Conservation (phyloP, 2,888 invertebrate species). For the Acleris emargana region DNA sequence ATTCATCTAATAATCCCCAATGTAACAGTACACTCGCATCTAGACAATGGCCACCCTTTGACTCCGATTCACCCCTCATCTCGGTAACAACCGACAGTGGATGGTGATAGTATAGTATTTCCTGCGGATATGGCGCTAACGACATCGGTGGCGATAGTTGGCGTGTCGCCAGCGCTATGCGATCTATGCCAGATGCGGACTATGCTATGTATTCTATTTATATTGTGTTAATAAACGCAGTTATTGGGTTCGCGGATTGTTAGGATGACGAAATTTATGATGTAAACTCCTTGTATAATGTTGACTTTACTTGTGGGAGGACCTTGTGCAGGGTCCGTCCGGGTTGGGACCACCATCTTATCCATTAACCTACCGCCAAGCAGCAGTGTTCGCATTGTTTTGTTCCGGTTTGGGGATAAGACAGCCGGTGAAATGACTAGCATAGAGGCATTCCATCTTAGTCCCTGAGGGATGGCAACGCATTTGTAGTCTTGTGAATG, state of each 20-base stretch:
- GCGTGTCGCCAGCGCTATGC: constrained; percentile 21
- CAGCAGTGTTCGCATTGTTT: too few species aligned
- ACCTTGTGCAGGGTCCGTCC: too few species aligned
- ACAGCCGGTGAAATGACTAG: too few species aligned
- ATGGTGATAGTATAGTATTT: constrained; percentile 31
- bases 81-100: constrained; percentile 4
- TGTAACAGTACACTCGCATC: neutral
- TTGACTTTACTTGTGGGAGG: too few species aligned
- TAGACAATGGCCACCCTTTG: constrained; percentile 12
- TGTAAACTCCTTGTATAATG: too few species aligned
- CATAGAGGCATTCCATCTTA: too few species aligned
- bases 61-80: constrained; percentile 14
- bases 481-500: too few species aligned
- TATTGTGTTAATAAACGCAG: constrained; percentile 4
- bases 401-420: too few species aligned
- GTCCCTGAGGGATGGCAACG: too few species aligned
- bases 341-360: too few species aligned
- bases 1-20: too few species aligned
- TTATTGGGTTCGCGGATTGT: neutral
- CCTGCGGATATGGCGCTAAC: constrained; percentile 35
- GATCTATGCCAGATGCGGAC: constrained; percentile 28
- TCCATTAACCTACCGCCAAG: too few species aligned
- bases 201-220: constrained; percentile 3
- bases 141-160: constrained; percentile 30
- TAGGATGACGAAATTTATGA: neutral